Base-by-base conservation (phyloP, 2,888 invertebrate genomes). In the Agonum fuliginosum region DNA sequence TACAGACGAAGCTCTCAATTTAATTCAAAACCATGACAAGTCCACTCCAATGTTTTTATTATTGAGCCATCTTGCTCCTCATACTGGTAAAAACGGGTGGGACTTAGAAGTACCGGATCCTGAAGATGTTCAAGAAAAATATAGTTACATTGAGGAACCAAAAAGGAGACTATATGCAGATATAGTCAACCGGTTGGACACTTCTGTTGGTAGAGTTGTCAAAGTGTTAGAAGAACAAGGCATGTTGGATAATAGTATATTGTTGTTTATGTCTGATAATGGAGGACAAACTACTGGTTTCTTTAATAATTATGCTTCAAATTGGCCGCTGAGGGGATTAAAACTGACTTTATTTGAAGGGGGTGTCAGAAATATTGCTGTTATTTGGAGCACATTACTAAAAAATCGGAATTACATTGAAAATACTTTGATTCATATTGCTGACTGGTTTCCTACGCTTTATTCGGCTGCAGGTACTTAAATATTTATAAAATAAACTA, bases 331-430 rank as follows among this genome's bases (percentile, higher is more conserved):
- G 8, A 89, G 93, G 85, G 95, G 95, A 92, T 89, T 91, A 85
- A 97, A 97, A 86, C 89, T 91, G 81, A 92, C 94, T 0, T 88
- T 95, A 0, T 96, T 93, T 91, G 97, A 98, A 87, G 97, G 97
- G 1, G 96, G 91, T 0, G 90, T 96, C 0, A 89, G 95, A 76
- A 94, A 93, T 0, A 91, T 91, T 0, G 94, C 93, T 0, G 91
- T 94, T 51, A 87, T 96, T 67, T 96, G 94, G 91, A 93, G 92
- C 82, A 92, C 94, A 0, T 79, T 88, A 30, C 83, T 91, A n/a
- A 84, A 87, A 54, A 87, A 89, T 14, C 82, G 80, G 3, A 83
- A 88, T 10, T 89, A 90, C 81, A 89, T 94, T 0, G 91, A 90
- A 8, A 86, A 89, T 17, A 88, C 91, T 65, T 87, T 95, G 67